A percentile compares a stretch with the other conserved stretches of the same genome.
Evolutionary conservation across 2,888 invertebrate species (phyloP).

Genomic region (Perizoma affinitatum): DNA sequence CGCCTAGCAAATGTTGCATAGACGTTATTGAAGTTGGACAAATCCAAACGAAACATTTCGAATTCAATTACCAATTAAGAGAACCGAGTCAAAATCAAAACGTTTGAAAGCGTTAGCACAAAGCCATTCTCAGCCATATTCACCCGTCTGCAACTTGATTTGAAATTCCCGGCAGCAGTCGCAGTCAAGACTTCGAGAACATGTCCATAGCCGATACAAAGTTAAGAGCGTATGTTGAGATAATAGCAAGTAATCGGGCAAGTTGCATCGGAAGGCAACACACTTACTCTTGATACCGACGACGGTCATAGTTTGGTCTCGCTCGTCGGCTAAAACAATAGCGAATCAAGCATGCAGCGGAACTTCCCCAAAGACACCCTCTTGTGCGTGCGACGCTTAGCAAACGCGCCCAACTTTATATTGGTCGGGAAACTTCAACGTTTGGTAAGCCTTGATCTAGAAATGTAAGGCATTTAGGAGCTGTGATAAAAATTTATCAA

Average conservation of each 20-base stretch:
- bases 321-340: constrained; percentile 75
- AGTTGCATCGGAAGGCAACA: constrained; percentile 65
- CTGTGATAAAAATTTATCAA: constrained; percentile 28
- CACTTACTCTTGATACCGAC: constrained; percentile 56
- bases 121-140: constrained; percentile 47
- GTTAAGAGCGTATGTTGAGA: constrained; percentile 68
- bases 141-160: constrained; percentile 50
- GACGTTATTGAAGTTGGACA: constrained; percentile 24
- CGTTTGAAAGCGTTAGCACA: constrained; percentile 44
- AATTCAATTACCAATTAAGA: constrained; percentile 40
- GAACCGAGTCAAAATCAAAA: constrained; percentile 38
- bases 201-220: constrained; percentile 66
- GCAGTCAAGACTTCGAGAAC: constrained; percentile 54
- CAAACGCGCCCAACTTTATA: constrained; percentile 77
- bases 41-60: constrained; percentile 34
- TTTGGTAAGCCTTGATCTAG: constrained; percentile 56
- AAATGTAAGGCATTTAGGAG: constrained; percentile 28
- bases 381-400: constrained; percentile 78
- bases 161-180: constrained; percentile 50
- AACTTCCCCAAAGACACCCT: constrained; percentile 79
- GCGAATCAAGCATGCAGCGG: constrained; percentile 81
- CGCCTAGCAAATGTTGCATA: constrained; percentile 5
- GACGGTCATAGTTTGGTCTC: constrained; percentile 69
- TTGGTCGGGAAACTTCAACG: constrained; percentile 77
- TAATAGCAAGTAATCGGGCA: constrained; percentile 73